Base-by-base conservation (phyloP, 2,113 vertebrate genomes). In the Corythornis cristatus region DNA sequence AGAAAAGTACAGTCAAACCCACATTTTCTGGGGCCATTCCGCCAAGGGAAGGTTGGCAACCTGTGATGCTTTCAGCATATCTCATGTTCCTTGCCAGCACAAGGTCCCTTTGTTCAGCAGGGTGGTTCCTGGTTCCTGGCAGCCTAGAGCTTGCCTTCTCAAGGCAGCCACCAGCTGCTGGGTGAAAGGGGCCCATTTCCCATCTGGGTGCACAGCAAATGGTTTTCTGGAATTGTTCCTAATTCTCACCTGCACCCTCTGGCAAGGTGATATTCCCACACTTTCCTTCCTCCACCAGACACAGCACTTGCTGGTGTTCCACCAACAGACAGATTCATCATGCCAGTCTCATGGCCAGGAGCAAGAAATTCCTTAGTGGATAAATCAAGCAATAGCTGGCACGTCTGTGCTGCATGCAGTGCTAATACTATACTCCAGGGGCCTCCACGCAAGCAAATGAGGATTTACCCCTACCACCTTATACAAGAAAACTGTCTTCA, bases 311-410 rank as follows among this genome's bases (percentile, higher is more conserved):
- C 8, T 51, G 3, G 0, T 20, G 17, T 83, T 54, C 61, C 15
- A 19, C 33, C 42, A 54, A 14, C 2, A 5, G 20, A 16, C 12
- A 1, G 1, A 85, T 57, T n/a, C n/a, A 61, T 40, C 40, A n/a
- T 2, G 2, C 28, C 54, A 48, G 26, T 20, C 43, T 77, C 21
- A 35, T 62, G 65, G 33, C 19, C 4, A 3, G 57, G 45, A 74
- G 26, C 12, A 40, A 66, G 48, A 43, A 77, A 46, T 4, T 8
- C 31, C 40, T 53, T 12, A 46, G 58, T 12, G 9, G 43, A 23
- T 48, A 53, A 83, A 77, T 23, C 20, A 35, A 35, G 25, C 5
- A 9, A 37, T 8, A 13, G 8, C 42, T 0, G 0, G 33, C 31
- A 11, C 0, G 8, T 53, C 68, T 70, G 35, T 46, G 29, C 35